Evolutionary conservation across 1,140 invertebrate genomes (phyloP).

Genomic region (Tetraneura akinire): DNA sequence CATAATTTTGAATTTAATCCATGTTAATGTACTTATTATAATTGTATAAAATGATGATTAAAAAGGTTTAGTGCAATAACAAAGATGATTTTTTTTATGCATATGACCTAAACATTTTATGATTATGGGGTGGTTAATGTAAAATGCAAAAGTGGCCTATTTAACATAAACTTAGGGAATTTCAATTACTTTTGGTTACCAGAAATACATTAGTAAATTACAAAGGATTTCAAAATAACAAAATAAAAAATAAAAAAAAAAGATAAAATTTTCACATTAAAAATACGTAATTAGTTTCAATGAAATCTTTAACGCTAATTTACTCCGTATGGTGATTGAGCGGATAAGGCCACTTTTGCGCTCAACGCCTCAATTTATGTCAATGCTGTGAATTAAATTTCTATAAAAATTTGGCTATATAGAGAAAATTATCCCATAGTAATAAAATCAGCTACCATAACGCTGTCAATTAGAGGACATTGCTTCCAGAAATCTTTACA

Average conservation of each 20-base stretch:
- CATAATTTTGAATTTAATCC: no score
- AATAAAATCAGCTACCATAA: no score
- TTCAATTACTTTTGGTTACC: not conserved
- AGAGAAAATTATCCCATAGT: no score
- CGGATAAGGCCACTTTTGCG: not conserved
- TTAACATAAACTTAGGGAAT: conserved; percentile 2
- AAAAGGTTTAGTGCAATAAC: not conserved
- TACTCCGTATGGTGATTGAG: not conserved
- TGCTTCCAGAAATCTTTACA: no score
- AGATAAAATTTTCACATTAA: not conserved
- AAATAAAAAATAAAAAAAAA: not conserved
- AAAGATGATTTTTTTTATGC: not conserved
- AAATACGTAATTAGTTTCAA: not conserved
- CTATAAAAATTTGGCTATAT: no score
- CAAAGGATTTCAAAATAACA: not conserved
- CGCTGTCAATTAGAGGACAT: no score
- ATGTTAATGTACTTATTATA: no score
- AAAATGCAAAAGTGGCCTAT: not conserved
- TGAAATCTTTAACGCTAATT: not conserved
- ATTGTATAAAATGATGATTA: no score
- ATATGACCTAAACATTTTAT: not conserved
- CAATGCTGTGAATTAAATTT: no score
- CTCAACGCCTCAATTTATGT: not conserved
- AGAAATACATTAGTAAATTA: not conserved
- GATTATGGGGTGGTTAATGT: not conserved